Evolutionary conservation across 2,797 vertebrate species (phyloP).

Genomic region (Pipistrellus pygmaeus): DNA sequence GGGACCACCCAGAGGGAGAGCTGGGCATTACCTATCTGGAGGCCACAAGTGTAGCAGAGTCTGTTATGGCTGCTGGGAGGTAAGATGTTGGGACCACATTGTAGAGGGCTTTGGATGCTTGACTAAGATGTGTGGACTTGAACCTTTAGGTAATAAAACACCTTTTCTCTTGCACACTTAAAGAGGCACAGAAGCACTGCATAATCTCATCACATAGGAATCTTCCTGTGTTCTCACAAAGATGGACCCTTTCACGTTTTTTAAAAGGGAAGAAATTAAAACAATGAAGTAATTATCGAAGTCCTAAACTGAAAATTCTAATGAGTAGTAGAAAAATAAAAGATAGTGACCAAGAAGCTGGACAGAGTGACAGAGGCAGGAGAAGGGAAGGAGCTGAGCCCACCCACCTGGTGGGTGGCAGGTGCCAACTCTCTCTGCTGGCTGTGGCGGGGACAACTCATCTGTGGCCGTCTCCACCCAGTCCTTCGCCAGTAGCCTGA

Average conservation of each 20-base stretch:
- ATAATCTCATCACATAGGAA: not conserved
- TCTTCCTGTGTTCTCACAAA: not conserved
- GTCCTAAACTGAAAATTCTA: not conserved
- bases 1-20: not conserved
- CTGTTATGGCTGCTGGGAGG: not conserved
- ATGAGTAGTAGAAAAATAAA: not conserved
- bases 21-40: not conserved
- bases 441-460: not conserved
- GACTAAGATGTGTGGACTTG: constrained; percentile 25
- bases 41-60: not conserved
- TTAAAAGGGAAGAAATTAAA: constrained; percentile 2
- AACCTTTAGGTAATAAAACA: not conserved
- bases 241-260: not conserved
- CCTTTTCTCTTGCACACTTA: not conserved
- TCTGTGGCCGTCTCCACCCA: not conserved
- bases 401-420: not conserved
- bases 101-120: not conserved
- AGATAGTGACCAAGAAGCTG: not conserved
- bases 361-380: not conserved
- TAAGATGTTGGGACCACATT: not conserved
- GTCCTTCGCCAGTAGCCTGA: not conserved
- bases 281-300: not conserved
- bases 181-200: not conserved
- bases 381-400: not conserved
- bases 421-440: not conserved